A percentile compares a stretch with the other conserved stretches of the same genome.
These are phyloP conservation scores for Sialis lutaria DNA, from an alignment of 2,888 invertebrate genomes.

Conservation along the genomic window DNA sequence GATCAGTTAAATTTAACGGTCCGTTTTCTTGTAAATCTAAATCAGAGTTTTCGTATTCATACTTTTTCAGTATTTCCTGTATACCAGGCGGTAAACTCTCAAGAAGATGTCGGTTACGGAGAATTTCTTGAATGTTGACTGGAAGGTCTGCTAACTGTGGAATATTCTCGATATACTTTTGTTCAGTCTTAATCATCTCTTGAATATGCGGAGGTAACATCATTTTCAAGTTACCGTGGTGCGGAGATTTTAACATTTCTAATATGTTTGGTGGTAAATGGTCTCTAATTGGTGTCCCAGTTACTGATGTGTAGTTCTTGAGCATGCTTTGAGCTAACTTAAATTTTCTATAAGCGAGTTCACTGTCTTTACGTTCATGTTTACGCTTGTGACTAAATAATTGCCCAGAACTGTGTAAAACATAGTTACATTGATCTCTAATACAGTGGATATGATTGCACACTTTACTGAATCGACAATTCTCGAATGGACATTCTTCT, in stretches of 20 bases:
- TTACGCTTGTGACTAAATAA: slow-evolving; percentile 94
- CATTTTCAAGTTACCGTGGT: background rate
- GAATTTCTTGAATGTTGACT: slow-evolving; percentile 2
- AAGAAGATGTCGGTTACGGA: slow-evolving; percentile 1
- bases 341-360: slow-evolving; percentile 68
- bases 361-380: slow-evolving; percentile 87
- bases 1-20: slow-evolving; percentile 1
- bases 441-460: slow-evolving; percentile 99
- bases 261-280: slow-evolving; percentile 16
- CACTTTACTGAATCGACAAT: slow-evolving; percentile 83
- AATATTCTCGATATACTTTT: background rate
- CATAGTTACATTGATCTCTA: slow-evolving; percentile 85
- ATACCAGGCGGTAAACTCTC: background rate
- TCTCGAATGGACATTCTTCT: slow-evolving; percentile 79
- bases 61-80: background rate
- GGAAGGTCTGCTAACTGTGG: background rate
- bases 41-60: background rate
- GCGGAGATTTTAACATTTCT: slow-evolving; percentile 1
- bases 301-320: slow-evolving; percentile 31
- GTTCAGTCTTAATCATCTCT: slow-evolving; percentile 2
- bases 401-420: slow-evolving; percentile 91
- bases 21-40: background rate
- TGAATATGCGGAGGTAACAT: slow-evolving; percentile 3
- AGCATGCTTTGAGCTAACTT: slow-evolving; percentile 40
- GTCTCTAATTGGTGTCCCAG: slow-evolving; percentile 30